Percentiles rank a stretch among this genome's conserved stretches.
These are phyloP conservation scores for Vidua chalybeata DNA, from an alignment of 2,113 vertebrate species.

Conservation along the genomic window DNA sequence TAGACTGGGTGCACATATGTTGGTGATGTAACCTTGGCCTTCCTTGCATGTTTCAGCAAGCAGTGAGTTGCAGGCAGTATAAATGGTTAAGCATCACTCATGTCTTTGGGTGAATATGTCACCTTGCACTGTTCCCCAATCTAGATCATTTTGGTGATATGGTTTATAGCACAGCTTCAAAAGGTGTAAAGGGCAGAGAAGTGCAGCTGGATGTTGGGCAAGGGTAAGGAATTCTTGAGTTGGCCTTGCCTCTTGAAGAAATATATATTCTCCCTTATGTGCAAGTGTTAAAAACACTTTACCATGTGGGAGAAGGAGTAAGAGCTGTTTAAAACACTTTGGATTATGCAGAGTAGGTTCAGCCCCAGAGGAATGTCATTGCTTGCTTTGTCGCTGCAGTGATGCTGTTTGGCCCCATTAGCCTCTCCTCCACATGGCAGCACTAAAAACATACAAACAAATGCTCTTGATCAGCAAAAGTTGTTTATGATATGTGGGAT, in stretches of 20 bases:
- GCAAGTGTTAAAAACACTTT: not conserved
- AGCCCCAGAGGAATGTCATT: not conserved
- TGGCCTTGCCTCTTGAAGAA: not conserved
- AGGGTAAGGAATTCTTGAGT: not conserved
- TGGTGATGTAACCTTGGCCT: not conserved
- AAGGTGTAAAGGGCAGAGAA: not conserved
- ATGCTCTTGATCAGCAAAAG: not conserved
- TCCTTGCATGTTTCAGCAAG: not conserved
- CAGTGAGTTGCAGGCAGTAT: not conserved
- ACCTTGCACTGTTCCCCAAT: not conserved
- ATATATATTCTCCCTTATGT: not conserved
- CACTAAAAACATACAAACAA: not conserved
- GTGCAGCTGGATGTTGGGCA: not conserved
- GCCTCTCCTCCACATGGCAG: not conserved
- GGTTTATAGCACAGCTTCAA: not conserved
- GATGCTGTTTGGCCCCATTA: not conserved
- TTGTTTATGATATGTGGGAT: not conserved
- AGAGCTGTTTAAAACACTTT: not conserved
- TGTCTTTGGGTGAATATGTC: not conserved
- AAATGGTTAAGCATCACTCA: not conserved
- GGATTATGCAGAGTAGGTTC: not conserved
- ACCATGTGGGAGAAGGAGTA: not conserved
- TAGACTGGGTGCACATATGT: not conserved
- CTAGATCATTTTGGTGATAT: not conserved
- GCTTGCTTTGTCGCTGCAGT: slow-evolving; percentile 6